A percentile compares a stretch with the other conserved stretches of the same genome.
phyloP scores from a whole-genome alignment of 2,888 invertebrate species.

The Neria commutata region DNA sequence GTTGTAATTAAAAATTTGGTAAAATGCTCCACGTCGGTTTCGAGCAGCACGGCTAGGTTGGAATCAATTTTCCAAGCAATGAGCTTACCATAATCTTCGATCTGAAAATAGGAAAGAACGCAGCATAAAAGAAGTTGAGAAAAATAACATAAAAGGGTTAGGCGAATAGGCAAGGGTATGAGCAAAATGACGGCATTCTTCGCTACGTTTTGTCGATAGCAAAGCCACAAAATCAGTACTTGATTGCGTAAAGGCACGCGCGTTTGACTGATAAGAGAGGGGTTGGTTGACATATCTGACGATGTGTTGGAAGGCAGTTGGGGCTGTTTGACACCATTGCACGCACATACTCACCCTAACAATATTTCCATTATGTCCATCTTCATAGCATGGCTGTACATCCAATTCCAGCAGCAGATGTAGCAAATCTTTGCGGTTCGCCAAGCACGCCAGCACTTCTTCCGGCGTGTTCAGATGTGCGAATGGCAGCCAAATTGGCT shows the following conservation, averaged over 20 bases:
- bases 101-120: conserved; percentile 62
- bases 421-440: conserved; percentile 33
- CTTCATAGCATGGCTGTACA: conserved; percentile 40
- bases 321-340: neutral
- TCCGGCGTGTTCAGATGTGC: conserved; percentile 41
- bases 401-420: conserved; percentile 58
- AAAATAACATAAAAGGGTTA: neutral
- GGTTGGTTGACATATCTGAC: neutral
- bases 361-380: conserved; percentile 29
- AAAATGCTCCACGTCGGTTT: conserved; percentile 78
- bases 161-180: neutral
- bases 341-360: conserved; percentile 42
- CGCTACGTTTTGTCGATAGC: conserved; percentile 30
- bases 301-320: no score
- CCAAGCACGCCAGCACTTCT: conserved; percentile 28
- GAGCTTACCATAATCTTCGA: conserved; percentile 79
- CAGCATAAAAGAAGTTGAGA: neutral
- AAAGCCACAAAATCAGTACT: no score
- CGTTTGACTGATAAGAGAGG: neutral
- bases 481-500: conserved; percentile 60
- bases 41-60: conserved; percentile 75
- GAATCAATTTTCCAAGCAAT: conserved; percentile 81
- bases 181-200: conserved; percentile 25
- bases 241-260: conserved; percentile 1
- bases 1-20: conserved; percentile 72